These are phyloP conservation scores for Rhagoletis zephyria DNA, from an alignment of 1,140 invertebrate genomes.

Conservation along the genomic window DNA sequence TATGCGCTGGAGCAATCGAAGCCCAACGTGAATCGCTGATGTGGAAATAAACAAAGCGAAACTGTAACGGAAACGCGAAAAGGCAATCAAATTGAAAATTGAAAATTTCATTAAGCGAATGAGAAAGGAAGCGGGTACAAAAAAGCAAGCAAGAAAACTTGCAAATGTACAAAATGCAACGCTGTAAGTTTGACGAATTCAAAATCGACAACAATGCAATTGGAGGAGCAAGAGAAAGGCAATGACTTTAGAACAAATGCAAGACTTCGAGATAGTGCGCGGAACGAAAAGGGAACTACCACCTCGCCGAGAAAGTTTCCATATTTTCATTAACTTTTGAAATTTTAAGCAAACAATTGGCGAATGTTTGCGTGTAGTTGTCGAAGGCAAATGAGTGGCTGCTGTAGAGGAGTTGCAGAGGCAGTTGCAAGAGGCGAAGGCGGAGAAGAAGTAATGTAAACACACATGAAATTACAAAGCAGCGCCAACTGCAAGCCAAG, in stretches of 20 bases:
- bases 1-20: not conserved
- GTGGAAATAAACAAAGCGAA: slow-evolving; percentile 33
- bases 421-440: not conserved
- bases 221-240: not conserved
- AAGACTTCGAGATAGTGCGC: too few relatives aligned
- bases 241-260: not conserved
- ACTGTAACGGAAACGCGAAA: slow-evolving; percentile 24
- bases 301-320: not conserved
- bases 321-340: slow-evolving; percentile 52
- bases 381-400: not conserved
- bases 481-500: not conserved
- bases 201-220: not conserved
- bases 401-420: not conserved
- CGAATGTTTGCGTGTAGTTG: slow-evolving; percentile 18
- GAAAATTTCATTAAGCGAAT: slow-evolving; percentile 34
- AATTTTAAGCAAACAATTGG: slow-evolving; percentile 40
- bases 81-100: slow-evolving; percentile 48
- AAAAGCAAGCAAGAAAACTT: not conserved
- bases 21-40: not conserved
- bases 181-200: not conserved
- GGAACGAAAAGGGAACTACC: not conserved
- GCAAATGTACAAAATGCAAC: not conserved
- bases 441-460: not conserved
- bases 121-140: not conserved
- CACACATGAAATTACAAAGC: not conserved